Conservation (phyloP, 53 echinoderm and acorn worm genomes). For the Stichopus horrens region DNA sequence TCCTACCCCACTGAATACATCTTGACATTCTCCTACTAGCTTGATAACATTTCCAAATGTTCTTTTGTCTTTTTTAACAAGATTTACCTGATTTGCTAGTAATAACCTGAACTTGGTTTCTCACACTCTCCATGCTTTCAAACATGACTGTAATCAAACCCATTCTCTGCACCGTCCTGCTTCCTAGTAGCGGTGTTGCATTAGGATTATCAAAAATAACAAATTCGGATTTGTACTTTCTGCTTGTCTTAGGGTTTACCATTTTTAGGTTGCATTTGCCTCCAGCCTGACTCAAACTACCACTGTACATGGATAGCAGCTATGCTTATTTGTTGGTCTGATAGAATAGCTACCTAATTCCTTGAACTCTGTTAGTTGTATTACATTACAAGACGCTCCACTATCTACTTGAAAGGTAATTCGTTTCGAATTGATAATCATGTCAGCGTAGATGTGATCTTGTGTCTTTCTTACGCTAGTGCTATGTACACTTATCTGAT, state of each 20-base stretch:
- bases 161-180: background rate
- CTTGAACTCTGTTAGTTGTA: background rate
- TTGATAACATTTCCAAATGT: no score
- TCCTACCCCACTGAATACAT: no score
- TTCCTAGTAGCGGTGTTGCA: background rate
- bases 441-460: background rate
- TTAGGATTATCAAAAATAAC: background rate
- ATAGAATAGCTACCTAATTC: background rate
- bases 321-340: background rate
- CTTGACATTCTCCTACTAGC: no score
- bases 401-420: background rate
- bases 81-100: no score
- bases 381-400: background rate
- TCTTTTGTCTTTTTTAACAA: no score
- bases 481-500: no score
- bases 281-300: constrained; percentile 19
- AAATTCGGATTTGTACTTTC: constrained; percentile 13
- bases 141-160: constrained; percentile 16
- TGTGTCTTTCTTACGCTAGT: no score
- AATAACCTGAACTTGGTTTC: no score
- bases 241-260: constrained; percentile 46
- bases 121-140: background rate
- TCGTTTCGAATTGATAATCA: background rate
- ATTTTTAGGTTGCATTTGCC: constrained; percentile 40
- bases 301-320: constrained; percentile 48